Base-by-base conservation (phyloP, 1,140 invertebrate genomes). In the Scaptomyza graminum region DNA sequence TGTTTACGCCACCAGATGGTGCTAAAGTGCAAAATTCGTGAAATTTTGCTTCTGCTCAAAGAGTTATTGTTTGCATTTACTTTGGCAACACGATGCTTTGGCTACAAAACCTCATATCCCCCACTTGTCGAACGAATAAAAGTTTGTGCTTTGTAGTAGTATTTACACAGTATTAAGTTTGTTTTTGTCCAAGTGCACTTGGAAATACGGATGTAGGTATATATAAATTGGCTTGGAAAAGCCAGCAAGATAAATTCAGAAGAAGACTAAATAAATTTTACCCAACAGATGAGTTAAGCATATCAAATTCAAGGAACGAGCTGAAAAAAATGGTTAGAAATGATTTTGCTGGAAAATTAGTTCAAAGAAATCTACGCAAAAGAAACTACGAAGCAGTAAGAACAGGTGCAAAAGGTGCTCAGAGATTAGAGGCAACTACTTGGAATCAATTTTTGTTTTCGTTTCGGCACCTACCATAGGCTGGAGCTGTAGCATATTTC, bases 401-500 rank as follows among this genome's bases (percentile, higher is more conserved):
- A 39, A 55, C 34, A 39, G 51, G 71, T 74, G 71, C 66, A 56
- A 25, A 28, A 43, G 43, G 69, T 62, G 68, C 70, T 62, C 34
- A 68, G 50, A 44, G 31, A n/a, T 2, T 3, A 6, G 41, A 11
- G 1, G 1, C 9, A 2, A 25, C 12, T 6, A n/a, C 4, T 12
- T 5, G 15, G 9, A 39, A 34, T 9, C 0, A 34, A 9, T 34
- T 15, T 13, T 25, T 4, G 16, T 13, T 9, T 9, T 34, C 28
- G 31, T 9, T 7, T 34, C 8, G n/a, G 37, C 39, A 84, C 85
- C 90, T 91, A 91, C 90, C 90, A 56, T 90, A 90, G 41, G 89
- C 74, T n/a, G 89, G 89, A 56, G 89, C 89, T 25, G 90, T 73
- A 46, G 80, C 67, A 54, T 88, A 88, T 51, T 91, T 91, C 54